These are phyloP conservation scores for Spilosoma lubricipeda DNA, from an alignment of 2,888 invertebrate genomes.

Conservation along the genomic window DNA sequence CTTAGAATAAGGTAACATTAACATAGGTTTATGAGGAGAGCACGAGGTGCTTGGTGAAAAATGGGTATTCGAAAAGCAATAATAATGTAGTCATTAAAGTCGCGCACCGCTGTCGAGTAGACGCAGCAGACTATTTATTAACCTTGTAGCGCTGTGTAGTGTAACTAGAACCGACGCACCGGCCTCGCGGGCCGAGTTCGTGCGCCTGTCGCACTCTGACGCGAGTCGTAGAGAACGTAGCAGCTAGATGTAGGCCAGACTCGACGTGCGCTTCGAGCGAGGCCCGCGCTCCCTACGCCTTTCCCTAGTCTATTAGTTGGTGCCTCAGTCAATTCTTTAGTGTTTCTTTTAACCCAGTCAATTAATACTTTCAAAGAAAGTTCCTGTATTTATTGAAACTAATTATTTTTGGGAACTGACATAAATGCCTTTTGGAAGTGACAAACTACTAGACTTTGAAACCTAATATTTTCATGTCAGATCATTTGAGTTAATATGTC, in stretches of 20 bases:
- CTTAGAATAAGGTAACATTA: slow-evolving; percentile 75
- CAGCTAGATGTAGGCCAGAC: slow-evolving; percentile 44
- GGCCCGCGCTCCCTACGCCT: slow-evolving; percentile 50
- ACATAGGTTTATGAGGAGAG: slow-evolving; percentile 70
- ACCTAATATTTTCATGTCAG: slow-evolving; percentile 14
- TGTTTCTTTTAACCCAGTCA: slow-evolving; percentile 80
- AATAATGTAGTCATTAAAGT: slow-evolving; percentile 83
- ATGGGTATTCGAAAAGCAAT: slow-evolving; percentile 87
- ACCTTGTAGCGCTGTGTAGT: slow-evolving; percentile 69
- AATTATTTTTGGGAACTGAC: slow-evolving; percentile 29
- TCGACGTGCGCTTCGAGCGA: slow-evolving; percentile 23
- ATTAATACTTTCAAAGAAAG: slow-evolving; percentile 64
- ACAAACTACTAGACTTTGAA: slow-evolving; percentile 23
- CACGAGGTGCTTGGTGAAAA: slow-evolving; percentile 83
- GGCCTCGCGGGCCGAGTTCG: slow-evolving; percentile 25
- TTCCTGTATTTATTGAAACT: slow-evolving; percentile 44
- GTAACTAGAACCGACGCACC: slow-evolving; percentile 37
- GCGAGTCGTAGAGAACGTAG: slow-evolving; percentile 42
- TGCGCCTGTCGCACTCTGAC: slow-evolving; percentile 20
- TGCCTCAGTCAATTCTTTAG: slow-evolving; percentile 81
- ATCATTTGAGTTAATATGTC: neutral
- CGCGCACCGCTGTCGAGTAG: slow-evolving; percentile 79
- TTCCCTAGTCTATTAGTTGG: slow-evolving; percentile 68
- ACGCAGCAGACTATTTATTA: slow-evolving; percentile 67
- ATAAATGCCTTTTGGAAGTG: slow-evolving; percentile 24